Evolutionary conservation across 2,888 invertebrate genomes (phyloP), one percentile per base, ranked within the genome.

Genomic region (Brenthis daphne): DNA sequence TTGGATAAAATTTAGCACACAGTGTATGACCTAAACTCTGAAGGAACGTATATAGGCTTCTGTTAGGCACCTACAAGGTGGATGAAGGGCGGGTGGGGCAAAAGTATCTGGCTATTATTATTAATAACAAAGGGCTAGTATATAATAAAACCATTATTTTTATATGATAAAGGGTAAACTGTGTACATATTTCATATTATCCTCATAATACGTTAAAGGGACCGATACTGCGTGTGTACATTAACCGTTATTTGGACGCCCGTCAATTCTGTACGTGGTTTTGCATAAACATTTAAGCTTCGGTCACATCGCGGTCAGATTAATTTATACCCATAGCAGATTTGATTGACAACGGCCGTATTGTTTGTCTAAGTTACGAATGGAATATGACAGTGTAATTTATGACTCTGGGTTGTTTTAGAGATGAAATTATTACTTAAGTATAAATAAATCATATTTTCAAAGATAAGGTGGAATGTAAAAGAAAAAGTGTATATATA

Each of bases 251-350:
- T 72, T 68, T 68, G 68, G 68, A 66, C 68, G 68, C 64, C 70
- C 70, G 72, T 72, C 72, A 70, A 66, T 70, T 68, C 68, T 58
- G 66, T 57, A 60, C 78, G 78, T 77, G 75, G 81, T 79, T 79
- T 79, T 80, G 83, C 84, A 86, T 88, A 85, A 86, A 87, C 85
- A 86, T 87, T 84, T 83, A 68, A 69, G 74, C 73, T 74, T 64
- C 64, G 67, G 67, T 68, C 68, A 72, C 65, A 69, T 69, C 68
- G 71, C 61, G 70, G 73, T 65, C 70, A 69, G 72, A 72, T 72
- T 72, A 74, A 74, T 73, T 73, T 73, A 70, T 68, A 72, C 66
- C 70, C 68, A 58, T 69, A 70, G 53, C 65, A 53, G 67, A 72
- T 67, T 65, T 74, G 74, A 74, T 74, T 74, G 74, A 74, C 74